Conservation (phyloP, 2,113 vertebrate species). For the Prochilodus magdalenae region DNA sequence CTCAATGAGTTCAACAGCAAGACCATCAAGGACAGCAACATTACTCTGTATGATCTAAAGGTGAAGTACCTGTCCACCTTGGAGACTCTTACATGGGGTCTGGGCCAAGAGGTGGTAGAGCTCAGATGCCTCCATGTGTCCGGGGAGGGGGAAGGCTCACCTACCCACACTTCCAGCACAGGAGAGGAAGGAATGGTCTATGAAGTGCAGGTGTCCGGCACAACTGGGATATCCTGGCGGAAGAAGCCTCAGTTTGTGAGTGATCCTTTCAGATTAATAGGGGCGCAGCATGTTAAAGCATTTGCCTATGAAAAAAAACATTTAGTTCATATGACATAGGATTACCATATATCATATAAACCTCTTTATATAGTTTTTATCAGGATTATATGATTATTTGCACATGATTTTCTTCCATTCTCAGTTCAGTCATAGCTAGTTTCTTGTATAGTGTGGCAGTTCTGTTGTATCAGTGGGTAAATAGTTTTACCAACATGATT, state of each 20-base stretch:
- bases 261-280: background rate
- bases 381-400: no score
- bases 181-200: constrained; percentile 62
- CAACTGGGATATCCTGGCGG: constrained; percentile 90
- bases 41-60: constrained; percentile 90
- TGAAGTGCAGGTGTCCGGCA: constrained; percentile 89
- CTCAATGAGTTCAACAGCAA: constrained; percentile 93
- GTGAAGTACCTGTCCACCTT: constrained; percentile 96
- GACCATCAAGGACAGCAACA: constrained; percentile 89
- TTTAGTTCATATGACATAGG: no score
- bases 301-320: no score
- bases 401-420: no score
- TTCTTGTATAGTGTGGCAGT: no score
- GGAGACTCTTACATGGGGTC: constrained; percentile 88
- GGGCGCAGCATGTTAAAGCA: background rate
- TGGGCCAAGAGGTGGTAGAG: constrained; percentile 87
- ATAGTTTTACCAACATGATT: no score
- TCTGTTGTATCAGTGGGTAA: no score
- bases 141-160: constrained; percentile 83
- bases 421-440: no score
- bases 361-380: background rate
- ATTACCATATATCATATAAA: no score
- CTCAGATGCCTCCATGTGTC: constrained; percentile 77
- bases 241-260: constrained; percentile 80
- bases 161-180: constrained; percentile 28